These are phyloP conservation scores for Mystacornis crossleyi DNA, from an alignment of 2,113 vertebrate genomes.

Conservation along the genomic window DNA sequence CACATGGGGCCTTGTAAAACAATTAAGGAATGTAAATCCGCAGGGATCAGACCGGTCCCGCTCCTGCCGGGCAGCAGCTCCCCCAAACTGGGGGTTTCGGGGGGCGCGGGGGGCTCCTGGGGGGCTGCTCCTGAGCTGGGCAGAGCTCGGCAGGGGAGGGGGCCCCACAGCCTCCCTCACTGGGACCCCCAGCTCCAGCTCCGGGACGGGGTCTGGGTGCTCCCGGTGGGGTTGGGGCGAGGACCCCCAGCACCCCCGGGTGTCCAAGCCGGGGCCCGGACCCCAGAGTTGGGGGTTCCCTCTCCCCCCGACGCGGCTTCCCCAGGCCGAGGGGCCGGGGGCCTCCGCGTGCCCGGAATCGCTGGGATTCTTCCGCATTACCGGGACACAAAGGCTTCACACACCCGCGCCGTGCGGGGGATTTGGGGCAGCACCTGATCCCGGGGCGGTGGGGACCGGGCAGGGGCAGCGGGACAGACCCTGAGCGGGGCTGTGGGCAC, in stretches of 20 bases:
- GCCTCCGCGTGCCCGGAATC: conserved; percentile 2
- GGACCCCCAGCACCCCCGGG: background rate
- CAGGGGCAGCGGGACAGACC: background rate
- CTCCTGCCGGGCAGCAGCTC: background rate
- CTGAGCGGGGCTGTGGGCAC: accelerated
- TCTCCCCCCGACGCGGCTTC: background rate
- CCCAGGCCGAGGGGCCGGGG: background rate
- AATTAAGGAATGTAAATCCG: background rate
- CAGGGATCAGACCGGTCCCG: background rate
- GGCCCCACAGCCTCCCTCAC: background rate
- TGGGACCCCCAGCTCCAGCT: background rate
- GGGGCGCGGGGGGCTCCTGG: background rate
- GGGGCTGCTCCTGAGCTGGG: background rate
- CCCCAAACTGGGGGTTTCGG: accelerated
- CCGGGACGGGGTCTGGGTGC: background rate
- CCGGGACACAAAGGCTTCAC: background rate
- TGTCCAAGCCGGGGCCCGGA: accelerated
- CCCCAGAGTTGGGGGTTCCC: background rate
- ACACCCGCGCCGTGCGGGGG: background rate
- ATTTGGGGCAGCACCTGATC: background rate
- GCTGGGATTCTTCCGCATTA: background rate
- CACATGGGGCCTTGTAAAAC: background rate
- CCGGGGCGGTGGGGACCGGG: accelerated
- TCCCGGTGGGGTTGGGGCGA: accelerated
- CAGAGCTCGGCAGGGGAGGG: background rate